These are phyloP conservation scores for Tubulanus polymorphus DNA, from an alignment of 2,888 invertebrate species.

Conservation along the genomic window DNA sequence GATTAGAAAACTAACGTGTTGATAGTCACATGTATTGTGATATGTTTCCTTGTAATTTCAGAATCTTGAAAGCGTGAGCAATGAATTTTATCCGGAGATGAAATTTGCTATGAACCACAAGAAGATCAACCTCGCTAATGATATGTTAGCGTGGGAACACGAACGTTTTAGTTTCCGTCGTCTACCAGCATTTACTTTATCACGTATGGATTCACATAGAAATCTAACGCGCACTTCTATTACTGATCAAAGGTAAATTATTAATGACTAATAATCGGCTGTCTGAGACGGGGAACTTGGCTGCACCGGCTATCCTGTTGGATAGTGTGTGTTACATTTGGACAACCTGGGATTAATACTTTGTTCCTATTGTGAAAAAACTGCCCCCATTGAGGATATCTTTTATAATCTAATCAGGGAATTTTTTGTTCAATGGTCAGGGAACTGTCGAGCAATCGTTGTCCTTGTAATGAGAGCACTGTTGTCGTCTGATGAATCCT, in stretches of 20 bases:
- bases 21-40: neutral
- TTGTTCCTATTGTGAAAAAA: neutral
- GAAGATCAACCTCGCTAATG: constrained; percentile 94
- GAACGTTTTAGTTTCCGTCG: constrained; percentile 90
- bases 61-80: constrained; percentile 62
- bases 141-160: constrained; percentile 92
- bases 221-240: constrained; percentile 49
- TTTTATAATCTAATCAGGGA: too few species aligned
- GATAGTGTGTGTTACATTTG: too few species aligned
- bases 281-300: too few species aligned
- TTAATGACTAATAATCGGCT: too few species aligned
- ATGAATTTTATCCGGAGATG: constrained; percentile 44
- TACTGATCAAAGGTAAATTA: constrained; percentile 51
- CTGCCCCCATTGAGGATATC: neutral
- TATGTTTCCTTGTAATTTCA: constrained; percentile 43
- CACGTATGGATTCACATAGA: constrained; percentile 61
- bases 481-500: too few species aligned
- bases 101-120: constrained; percentile 64
- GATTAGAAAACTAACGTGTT: neutral
- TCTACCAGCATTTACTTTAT: constrained; percentile 86
- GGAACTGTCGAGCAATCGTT: too few species aligned
- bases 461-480: too few species aligned
- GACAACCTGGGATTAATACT: neutral
- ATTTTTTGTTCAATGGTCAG: too few species aligned
- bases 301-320: too few species aligned